Conservation (phyloP, 37 sponge, comb jelly and placozoan species). For the Theonella swinhoei region DNA sequence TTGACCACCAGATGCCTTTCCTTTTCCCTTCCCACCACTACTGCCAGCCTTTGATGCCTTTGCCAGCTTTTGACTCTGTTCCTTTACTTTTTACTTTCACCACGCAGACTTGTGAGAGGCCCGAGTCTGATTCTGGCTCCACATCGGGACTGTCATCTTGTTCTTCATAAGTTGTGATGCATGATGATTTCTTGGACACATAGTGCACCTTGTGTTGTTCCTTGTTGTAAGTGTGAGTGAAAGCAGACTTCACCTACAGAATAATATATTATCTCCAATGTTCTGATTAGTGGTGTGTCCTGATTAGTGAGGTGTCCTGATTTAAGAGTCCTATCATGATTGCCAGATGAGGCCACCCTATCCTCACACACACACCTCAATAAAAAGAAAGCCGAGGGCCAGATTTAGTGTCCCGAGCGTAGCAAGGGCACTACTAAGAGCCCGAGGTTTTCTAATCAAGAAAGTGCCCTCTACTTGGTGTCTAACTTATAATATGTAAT, state of each 20-base stretch:
- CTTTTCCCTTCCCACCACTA: no score
- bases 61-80: no score
- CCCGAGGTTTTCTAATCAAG: no score
- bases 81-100: no score
- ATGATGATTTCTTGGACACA: not conserved
- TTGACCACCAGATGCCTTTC: no score
- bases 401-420: no score
- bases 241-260: conserved; percentile 72
- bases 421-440: no score
- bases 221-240: conserved; percentile 78
- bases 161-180: not conserved
- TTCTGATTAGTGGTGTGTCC: not conserved
- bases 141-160: not conserved
- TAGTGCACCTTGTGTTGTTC: conserved; percentile 22
- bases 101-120: not conserved
- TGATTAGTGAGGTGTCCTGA: not conserved
- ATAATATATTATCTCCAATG: not conserved
- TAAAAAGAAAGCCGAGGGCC: no score
- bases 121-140: conserved; percentile 8
- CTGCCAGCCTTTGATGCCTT: no score
- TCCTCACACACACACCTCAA: no score
- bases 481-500: no score
- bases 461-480: no score
- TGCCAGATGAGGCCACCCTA: conserved; percentile 76
- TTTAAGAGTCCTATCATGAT: conserved; percentile 67